phyloP scores from a whole-genome alignment of 2,797 vertebrate genomes.

The Danio choprae region DNA sequence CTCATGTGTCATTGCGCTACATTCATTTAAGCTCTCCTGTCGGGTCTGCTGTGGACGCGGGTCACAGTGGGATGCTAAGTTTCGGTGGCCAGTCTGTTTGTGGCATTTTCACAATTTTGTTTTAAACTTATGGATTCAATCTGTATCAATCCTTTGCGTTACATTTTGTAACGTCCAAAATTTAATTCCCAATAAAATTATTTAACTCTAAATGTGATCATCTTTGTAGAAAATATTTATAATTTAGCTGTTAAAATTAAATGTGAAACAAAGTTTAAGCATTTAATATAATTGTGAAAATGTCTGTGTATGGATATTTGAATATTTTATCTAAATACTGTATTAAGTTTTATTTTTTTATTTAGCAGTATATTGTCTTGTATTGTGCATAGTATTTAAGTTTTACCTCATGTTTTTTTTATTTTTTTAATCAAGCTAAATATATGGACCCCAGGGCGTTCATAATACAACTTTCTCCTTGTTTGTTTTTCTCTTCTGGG shows the following conservation, averaged over 20 bases:
- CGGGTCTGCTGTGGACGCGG: conserved; percentile 34
- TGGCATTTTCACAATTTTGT: conserved; percentile 34
- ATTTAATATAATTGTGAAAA: conserved; percentile 22
- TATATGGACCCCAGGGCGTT: no score
- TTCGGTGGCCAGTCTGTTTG: neutral
- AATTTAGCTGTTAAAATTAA: neutral
- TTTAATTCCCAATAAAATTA: no score
- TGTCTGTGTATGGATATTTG: conserved; percentile 25
- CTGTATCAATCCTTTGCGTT: neutral
- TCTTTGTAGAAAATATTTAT: neutral
- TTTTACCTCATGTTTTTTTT: neutral
- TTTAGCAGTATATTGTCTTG: neutral
- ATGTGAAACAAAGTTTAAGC: no score
- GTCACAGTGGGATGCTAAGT: neutral
- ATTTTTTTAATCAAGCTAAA: neutral
- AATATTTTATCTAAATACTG: neutral
- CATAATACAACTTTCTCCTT: no score
- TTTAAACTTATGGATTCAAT: neutral
- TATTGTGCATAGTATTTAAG: neutral
- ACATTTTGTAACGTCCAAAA: neutral
- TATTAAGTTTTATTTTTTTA: conserved; percentile 1
- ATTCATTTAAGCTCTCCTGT: conserved; percentile 63
- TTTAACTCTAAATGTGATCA: neutral
- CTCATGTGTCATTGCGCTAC: conserved; percentile 65
- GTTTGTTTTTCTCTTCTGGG: no score